phyloP scores from a whole-genome alignment of 53 echinoderm and acorn worm genomes.

The Crossaster papposus region DNA sequence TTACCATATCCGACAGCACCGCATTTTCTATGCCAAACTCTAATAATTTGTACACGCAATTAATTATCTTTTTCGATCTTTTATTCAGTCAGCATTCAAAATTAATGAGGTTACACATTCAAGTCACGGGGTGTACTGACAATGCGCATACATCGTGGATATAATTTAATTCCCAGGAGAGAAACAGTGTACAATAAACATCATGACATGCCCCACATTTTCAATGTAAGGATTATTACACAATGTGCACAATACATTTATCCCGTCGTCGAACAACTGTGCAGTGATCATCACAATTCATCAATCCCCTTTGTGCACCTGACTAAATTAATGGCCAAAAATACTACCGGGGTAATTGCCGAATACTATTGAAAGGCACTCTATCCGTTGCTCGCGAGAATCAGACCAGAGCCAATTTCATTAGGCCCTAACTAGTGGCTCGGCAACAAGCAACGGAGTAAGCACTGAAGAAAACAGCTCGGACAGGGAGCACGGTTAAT shows the following conservation, averaged over 20 bases:
- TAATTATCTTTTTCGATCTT: no score
- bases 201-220: not conserved
- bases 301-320: not conserved
- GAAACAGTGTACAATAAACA: not conserved
- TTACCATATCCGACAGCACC: no score
- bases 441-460: not conserved
- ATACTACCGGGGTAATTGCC: conserved; percentile 40
- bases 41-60: no score
- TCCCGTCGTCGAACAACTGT: no score
- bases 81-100: not conserved
- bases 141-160: not conserved
- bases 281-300: not conserved
- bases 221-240: not conserved
- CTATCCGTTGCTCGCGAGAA: not conserved
- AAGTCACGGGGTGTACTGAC: not conserved
- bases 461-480: not conserved
- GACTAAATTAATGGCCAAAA: conserved; percentile 36
- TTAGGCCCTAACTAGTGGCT: conserved; percentile 1
- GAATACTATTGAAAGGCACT: not conserved
- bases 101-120: not conserved
- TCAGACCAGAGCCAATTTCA: conserved; percentile 17
- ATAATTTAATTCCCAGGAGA: not conserved
- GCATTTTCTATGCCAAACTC: no score
- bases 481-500: not conserved
- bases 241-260: not conserved